Evolutionary conservation across 2,797 vertebrate species (phyloP).

Genomic region (Anguilla pacifica): DNA sequence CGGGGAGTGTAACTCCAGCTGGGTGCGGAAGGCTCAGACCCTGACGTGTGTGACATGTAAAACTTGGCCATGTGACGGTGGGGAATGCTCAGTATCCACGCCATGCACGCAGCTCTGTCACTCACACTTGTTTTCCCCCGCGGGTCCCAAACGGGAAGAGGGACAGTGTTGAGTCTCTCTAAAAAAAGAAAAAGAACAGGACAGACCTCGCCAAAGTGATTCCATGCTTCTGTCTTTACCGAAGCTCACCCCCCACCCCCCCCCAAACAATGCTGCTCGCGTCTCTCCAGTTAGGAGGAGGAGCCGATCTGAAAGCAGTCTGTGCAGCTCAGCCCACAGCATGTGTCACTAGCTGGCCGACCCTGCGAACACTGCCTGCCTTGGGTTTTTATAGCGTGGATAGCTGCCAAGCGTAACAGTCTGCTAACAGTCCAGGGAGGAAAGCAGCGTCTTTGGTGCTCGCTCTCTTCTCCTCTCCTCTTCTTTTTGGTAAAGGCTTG

Average conservation of each 20-base stretch:
- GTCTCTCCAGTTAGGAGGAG: not conserved
- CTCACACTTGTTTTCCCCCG: not conserved
- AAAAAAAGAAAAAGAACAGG: conserved; percentile 15
- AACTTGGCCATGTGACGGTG: not conserved
- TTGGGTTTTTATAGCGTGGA: conserved; percentile 67
- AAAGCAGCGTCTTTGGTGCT: conserved; percentile 53
- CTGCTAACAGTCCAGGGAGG: conserved; percentile 60
- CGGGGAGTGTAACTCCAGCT: not conserved
- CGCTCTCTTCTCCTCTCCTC: conserved; percentile 25
- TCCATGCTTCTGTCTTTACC: conserved; percentile 6
- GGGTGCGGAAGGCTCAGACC: not conserved
- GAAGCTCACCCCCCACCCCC: not conserved
- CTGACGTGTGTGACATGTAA: not conserved
- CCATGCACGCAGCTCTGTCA: not conserved
- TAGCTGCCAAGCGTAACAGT: conserved; percentile 74
- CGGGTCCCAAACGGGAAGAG: not conserved
- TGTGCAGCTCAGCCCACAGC: conserved; percentile 1
- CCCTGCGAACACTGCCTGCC: conserved; percentile 45
- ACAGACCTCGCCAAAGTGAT: not conserved
- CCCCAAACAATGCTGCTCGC: not conserved
- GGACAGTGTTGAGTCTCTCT: conserved; percentile 20
- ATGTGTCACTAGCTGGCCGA: not conserved
- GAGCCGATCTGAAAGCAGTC: conserved; percentile 3
- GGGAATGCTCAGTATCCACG: not conserved
- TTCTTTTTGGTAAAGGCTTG: conserved; percentile 46